These are phyloP conservation scores for Eledone cirrhosa DNA, from an alignment of 2,888 invertebrate genomes.

Conservation along the genomic window DNA sequence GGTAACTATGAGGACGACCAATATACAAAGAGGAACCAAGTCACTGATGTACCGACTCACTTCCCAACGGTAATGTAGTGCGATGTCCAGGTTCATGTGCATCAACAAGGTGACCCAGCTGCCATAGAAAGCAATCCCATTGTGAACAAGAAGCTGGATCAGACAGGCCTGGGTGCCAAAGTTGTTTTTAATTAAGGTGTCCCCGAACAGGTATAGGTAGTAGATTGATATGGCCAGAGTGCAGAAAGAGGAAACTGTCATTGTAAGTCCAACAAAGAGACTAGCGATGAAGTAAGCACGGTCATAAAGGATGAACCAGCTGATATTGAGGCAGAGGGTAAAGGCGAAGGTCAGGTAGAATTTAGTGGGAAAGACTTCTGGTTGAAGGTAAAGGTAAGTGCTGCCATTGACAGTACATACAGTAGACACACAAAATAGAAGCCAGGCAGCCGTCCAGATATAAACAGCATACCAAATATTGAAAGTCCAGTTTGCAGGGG, in stretches of 20 bases:
- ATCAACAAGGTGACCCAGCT: slow-evolving; percentile 48
- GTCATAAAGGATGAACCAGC: slow-evolving; percentile 54
- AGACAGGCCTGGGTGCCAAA: slow-evolving; percentile 46
- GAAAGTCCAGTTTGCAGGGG: slow-evolving; percentile 62
- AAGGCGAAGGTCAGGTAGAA: slow-evolving; percentile 47
- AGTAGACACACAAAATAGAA: slow-evolving; percentile 42
- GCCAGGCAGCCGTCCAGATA: slow-evolving; percentile 46
- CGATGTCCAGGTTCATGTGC: slow-evolving; percentile 47
- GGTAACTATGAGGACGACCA: slow-evolving; percentile 41
- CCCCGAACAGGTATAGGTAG: slow-evolving; percentile 38
- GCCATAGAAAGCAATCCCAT: slow-evolving; percentile 51
- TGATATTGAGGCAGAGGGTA: slow-evolving; percentile 48
- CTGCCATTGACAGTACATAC: slow-evolving; percentile 49
- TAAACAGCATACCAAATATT: slow-evolving; percentile 47
- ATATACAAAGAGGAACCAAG: slow-evolving; percentile 41
- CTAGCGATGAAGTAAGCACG: slow-evolving; percentile 39
- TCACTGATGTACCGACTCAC: slow-evolving; percentile 34
- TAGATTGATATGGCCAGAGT: slow-evolving; percentile 42
- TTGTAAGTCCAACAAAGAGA: slow-evolving; percentile 33
- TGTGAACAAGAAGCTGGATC: slow-evolving; percentile 46
- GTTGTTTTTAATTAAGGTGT: slow-evolving; percentile 34
- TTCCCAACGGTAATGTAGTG: slow-evolving; percentile 38
- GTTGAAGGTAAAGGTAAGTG: slow-evolving; percentile 51
- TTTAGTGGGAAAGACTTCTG: slow-evolving; percentile 47
- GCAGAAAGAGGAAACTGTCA: slow-evolving; percentile 39